Percentiles rank a stretch among this genome's conserved stretches.
phyloP scores from a whole-genome alignment of 2,113 vertebrate genomes.

The Cyanistes caeruleus region DNA sequence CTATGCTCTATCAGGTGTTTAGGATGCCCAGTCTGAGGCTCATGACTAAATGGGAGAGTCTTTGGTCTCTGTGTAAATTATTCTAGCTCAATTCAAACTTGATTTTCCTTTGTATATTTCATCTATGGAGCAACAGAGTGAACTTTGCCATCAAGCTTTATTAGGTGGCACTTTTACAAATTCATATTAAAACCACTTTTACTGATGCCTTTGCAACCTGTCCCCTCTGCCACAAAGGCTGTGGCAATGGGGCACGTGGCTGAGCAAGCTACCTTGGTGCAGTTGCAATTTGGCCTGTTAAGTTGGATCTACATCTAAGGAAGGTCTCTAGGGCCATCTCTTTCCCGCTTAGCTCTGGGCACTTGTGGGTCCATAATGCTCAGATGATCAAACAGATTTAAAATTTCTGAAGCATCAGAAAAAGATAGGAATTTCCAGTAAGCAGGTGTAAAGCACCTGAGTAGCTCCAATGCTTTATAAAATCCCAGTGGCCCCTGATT shows the following conservation, averaged over 20 bases:
- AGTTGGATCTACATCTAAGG: background rate
- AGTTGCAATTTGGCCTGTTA: background rate
- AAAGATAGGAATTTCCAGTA: background rate
- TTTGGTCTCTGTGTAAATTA: background rate
- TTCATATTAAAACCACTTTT: background rate
- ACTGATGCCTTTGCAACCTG: background rate
- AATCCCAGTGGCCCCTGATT: background rate
- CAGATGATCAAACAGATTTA: background rate
- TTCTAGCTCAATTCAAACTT: background rate
- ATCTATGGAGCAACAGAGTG: background rate
- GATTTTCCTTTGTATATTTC: background rate
- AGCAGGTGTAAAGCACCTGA: background rate
- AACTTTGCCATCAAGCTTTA: background rate
- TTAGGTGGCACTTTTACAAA: background rate
- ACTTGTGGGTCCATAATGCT: background rate
- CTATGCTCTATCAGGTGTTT: background rate
- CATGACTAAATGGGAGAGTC: background rate
- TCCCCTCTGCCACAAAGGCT: background rate
- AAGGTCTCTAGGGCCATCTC: background rate
- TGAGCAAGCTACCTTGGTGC: background rate
- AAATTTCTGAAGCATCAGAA: background rate
- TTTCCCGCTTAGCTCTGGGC: background rate
- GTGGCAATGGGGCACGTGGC: background rate
- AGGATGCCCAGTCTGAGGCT: fast-evolving
- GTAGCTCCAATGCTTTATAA: background rate